A percentile compares a stretch with the other conserved stretches of the same genome.
phyloP scores from a whole-genome alignment of 2,113 vertebrate genomes.

The Recurvirostra avosetta region DNA sequence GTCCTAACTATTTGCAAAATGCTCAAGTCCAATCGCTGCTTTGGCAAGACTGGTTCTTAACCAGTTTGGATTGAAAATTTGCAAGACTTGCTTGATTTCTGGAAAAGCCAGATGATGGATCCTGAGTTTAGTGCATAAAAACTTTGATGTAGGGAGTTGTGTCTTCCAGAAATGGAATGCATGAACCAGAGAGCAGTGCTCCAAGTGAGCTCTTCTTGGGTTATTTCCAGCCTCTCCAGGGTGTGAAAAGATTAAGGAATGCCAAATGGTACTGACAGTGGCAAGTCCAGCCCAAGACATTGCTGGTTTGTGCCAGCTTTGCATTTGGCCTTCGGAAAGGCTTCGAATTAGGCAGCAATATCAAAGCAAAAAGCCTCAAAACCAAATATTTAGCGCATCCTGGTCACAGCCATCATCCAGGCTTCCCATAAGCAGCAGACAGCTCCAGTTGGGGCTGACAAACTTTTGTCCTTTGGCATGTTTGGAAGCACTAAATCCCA shows the following conservation, averaged over 20 bases:
- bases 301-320: background rate
- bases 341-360: background rate
- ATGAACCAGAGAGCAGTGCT: background rate
- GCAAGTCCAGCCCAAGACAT: background rate
- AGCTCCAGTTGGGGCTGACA: background rate
- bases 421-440: background rate
- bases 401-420: background rate
- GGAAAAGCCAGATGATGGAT: background rate
- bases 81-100: background rate
- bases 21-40: background rate
- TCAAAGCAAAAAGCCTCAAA: background rate
- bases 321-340: background rate
- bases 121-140: background rate
- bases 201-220: background rate
- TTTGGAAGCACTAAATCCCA: background rate
- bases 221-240: background rate
- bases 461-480: background rate
- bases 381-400: background rate
- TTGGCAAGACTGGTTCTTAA: background rate
- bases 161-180: background rate
- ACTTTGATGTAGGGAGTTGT: background rate
- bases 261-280: background rate
- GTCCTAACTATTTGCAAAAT: background rate
- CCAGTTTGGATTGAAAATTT: background rate
- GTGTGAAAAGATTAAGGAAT: background rate